phyloP scores from a whole-genome alignment of 2,888 invertebrate species.

The Oligia fasciuncula region DNA sequence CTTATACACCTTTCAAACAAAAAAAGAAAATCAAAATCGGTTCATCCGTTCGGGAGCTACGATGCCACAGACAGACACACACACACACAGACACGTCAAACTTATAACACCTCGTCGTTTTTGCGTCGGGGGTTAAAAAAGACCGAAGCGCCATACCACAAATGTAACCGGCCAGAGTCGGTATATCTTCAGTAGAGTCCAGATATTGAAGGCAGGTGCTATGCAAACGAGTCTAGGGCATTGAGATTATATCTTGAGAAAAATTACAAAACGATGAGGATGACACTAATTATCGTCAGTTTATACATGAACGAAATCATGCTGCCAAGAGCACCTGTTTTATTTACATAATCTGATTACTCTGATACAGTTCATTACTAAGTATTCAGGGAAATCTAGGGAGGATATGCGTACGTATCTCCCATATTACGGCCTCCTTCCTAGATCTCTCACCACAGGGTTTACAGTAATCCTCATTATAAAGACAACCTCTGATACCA shows the following conservation, averaged over 20 bases:
- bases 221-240: slow-evolving; percentile 2
- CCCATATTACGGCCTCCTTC: not conserved
- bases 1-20: no score
- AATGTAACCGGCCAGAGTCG: not conserved
- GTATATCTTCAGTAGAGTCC: slow-evolving; percentile 7
- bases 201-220: slow-evolving; percentile 29
- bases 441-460: not conserved
- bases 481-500: not conserved
- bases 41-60: no score
- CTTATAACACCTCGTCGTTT: no score
- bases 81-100: no score
- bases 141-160: not conserved
- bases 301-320: not conserved
- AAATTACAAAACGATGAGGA: not conserved
- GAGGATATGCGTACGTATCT: not conserved
- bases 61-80: no score
- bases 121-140: no score
- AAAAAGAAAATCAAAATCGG: no score
- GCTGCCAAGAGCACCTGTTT: slow-evolving; percentile 1
- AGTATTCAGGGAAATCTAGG: not conserved
- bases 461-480: not conserved
- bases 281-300: slow-evolving; percentile 1
- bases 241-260: slow-evolving; percentile 14
- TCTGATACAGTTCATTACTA: not conserved
- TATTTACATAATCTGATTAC: not conserved